Evolutionary conservation across 2,797 vertebrate genomes (phyloP).

Genomic region (Onychomys leucogaster): DNA sequence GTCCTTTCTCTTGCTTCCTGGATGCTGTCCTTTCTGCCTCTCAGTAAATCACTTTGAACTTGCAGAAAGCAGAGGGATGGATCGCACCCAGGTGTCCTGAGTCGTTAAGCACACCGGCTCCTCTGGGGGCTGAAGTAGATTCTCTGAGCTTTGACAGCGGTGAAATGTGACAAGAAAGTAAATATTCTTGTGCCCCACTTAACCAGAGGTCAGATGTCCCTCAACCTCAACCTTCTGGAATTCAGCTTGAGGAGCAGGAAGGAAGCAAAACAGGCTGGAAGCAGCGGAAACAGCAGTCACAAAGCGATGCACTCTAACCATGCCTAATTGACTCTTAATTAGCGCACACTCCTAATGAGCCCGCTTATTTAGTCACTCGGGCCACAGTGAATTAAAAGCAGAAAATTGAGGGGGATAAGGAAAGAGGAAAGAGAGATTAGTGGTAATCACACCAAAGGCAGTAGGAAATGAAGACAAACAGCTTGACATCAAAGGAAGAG

Average conservation of each 20-base stretch:
- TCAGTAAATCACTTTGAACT: constrained; percentile 64
- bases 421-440: constrained; percentile 68
- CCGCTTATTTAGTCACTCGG: constrained; percentile 69
- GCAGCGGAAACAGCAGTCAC: constrained; percentile 75
- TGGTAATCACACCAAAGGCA: constrained; percentile 55
- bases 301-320: constrained; percentile 66
- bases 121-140: constrained; percentile 48
- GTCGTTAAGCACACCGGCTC: constrained; percentile 66
- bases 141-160: constrained; percentile 78
- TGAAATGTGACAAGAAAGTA: constrained; percentile 83
- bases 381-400: constrained; percentile 74
- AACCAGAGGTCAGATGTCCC: constrained; percentile 77
- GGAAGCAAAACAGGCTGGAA: constrained; percentile 70
- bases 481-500: constrained; percentile 73
- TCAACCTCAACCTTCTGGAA: constrained; percentile 79
- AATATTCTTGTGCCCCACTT: constrained; percentile 77
- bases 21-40: background rate
- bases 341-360: constrained; percentile 73
- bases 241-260: constrained; percentile 74
- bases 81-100: constrained; percentile 73
- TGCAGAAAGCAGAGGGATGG: background rate
- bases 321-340: constrained; percentile 81
- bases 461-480: constrained; percentile 70
- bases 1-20: constrained; percentile 21
- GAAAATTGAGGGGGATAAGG: constrained; percentile 57